These are phyloP conservation scores for Teinopalpus imperialis DNA, from an alignment of 2,888 invertebrate species.

Conservation along the genomic window DNA sequence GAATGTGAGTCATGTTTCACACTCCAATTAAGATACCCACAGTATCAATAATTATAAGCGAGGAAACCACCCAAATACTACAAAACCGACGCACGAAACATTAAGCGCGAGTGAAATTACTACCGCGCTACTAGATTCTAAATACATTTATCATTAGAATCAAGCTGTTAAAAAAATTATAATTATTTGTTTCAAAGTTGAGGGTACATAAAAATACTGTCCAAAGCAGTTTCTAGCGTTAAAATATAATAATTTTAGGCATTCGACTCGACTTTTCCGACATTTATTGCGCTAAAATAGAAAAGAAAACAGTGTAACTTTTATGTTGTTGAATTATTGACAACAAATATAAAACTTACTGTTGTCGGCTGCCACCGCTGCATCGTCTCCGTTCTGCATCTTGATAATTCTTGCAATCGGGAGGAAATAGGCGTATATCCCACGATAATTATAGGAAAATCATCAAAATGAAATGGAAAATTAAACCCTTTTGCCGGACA, in stretches of 20 bases:
- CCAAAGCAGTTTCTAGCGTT: slow-evolving; percentile 23
- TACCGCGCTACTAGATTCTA: slow-evolving; percentile 32
- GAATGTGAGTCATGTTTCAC: slow-evolving; percentile 76
- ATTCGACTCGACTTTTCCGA: slow-evolving; percentile 25
- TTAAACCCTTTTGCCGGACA: slow-evolving; percentile 62
- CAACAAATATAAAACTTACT: slow-evolving; percentile 66
- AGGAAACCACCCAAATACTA: slow-evolving; percentile 67
- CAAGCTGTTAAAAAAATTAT: slow-evolving; percentile 25
- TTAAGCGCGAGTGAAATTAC: slow-evolving; percentile 62
- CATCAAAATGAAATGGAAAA: slow-evolving; percentile 68
- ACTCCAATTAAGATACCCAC: slow-evolving; percentile 77
- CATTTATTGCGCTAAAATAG: slow-evolving; percentile 40
- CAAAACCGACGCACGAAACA: slow-evolving; percentile 66
- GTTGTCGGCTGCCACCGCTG: slow-evolving; percentile 60
- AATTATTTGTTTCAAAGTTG: slow-evolving; percentile 36
- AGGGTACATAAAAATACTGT: slow-evolving; percentile 58
- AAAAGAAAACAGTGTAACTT: slow-evolving; percentile 57
- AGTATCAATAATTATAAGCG: slow-evolving; percentile 68
- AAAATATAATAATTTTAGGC: slow-evolving; percentile 29
- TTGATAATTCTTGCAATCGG: slow-evolving; percentile 62
- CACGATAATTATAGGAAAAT: slow-evolving; percentile 55
- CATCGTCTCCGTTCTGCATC: slow-evolving; percentile 78
- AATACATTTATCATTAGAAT: slow-evolving; percentile 31
- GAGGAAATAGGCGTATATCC: slow-evolving; percentile 52
- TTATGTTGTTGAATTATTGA: slow-evolving; percentile 60